Percentiles rank a stretch among this genome's conserved stretches.
Conservation (phyloP, 2,888 invertebrate species). For the Spisula subtruncata region DNA sequence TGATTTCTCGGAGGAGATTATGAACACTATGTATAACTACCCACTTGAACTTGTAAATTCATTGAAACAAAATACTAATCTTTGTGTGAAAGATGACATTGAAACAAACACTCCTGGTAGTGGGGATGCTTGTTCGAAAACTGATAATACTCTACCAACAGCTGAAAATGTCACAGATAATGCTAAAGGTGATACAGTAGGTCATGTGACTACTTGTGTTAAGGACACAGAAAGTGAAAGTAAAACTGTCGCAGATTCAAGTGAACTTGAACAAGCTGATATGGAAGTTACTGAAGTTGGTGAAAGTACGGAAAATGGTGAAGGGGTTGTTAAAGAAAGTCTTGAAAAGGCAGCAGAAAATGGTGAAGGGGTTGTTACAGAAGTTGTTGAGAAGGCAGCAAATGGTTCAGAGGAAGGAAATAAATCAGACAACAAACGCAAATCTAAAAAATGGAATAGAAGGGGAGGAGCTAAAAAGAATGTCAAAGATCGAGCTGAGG, state of each 20-base stretch:
- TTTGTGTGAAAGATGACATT: conserved; percentile 21
- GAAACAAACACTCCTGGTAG: conserved; percentile 8
- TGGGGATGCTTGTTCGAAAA: not conserved
- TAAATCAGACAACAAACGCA: not conserved
- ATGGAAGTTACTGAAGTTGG: not conserved
- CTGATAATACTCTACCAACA: not conserved
- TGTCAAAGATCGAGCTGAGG: conserved; percentile 25
- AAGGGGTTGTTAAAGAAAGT: not conserved
- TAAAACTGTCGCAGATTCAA: conserved; percentile 31
- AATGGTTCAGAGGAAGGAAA: not conserved
- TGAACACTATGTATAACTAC: conserved; percentile 91
- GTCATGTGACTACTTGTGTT: not conserved
- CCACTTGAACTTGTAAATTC: conserved; percentile 78
- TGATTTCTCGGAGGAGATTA: conserved; percentile 92
- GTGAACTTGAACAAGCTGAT: conserved; percentile 26
- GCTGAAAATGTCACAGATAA: not conserved
- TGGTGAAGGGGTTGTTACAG: conserved; percentile 2
- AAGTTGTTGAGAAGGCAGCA: conserved; percentile 13
- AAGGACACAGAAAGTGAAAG: conserved; percentile 22
- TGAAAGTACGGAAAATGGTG: not conserved
- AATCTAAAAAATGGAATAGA: conserved; percentile 22
- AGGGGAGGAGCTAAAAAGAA: not conserved
- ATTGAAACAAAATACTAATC: conserved; percentile 49
- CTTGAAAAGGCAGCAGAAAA: conserved; percentile 5
- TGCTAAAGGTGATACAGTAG: not conserved